Percentiles rank a stretch among this genome's conserved stretches.
Evolutionary conservation across 2,888 invertebrate genomes (phyloP).

Genomic region (Oscheius sp.): DNA sequence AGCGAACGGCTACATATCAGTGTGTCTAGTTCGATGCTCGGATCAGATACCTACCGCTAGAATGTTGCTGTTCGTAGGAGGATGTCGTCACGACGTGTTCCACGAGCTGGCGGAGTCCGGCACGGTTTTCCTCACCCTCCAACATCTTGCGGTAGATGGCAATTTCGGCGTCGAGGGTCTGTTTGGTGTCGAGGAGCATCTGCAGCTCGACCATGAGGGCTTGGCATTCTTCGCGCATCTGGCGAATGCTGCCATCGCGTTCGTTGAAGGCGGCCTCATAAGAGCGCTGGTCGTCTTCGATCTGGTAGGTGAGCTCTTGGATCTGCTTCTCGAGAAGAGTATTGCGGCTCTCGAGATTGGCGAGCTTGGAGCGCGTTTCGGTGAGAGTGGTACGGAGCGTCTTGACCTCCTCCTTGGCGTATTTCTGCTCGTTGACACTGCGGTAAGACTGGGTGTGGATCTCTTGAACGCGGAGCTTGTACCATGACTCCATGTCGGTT

Average conservation of each 20-base stretch:
- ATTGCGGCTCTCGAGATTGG: conserved; percentile 76
- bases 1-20: conserved; percentile 17
- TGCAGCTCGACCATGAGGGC: conserved; percentile 75
- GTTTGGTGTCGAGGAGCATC: conserved; percentile 76
- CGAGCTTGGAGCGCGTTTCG: conserved; percentile 75
- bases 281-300: conserved; percentile 75
- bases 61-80: conserved; percentile 58
- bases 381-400: conserved; percentile 75
- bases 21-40: conserved; percentile 12
- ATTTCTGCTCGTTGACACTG: conserved; percentile 52
- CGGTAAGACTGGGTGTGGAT: conserved; percentile 74
- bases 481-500: conserved; percentile 76
- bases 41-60: conserved; percentile 20
- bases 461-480: conserved; percentile 77
- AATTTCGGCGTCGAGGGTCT: conserved; percentile 77
- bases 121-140: conserved; percentile 77
- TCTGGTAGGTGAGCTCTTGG: conserved; percentile 75
- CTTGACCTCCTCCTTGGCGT: conserved; percentile 69
- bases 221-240: conserved; percentile 73
- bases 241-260: conserved; percentile 73
- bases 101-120: conserved; percentile 73
- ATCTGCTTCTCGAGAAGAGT: conserved; percentile 76
- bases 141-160: conserved; percentile 78
- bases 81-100: conserved; percentile 73
- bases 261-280: conserved; percentile 75